Evolutionary conservation across 2,888 invertebrate genomes (phyloP).

Genomic region (Sarcophaga caerulescens): DNA sequence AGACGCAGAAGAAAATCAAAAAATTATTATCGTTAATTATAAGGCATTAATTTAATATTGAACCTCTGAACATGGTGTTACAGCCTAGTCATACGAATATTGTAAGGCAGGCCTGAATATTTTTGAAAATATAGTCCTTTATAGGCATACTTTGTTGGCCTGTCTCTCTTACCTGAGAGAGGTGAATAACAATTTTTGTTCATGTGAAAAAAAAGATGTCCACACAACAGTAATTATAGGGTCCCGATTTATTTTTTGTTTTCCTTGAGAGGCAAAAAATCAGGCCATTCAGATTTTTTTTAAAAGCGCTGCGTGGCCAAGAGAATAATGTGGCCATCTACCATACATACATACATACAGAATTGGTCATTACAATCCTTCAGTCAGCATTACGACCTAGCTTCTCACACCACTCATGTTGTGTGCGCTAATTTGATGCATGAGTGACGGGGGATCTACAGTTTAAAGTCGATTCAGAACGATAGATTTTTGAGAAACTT

Average conservation of each 20-base stretch:
- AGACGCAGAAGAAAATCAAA: too few species aligned
- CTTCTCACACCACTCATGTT: too few species aligned
- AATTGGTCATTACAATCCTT: too few species aligned
- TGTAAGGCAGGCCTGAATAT: conserved; percentile 11
- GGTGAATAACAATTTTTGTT: conserved; percentile 70
- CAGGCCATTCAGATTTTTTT: background rate
- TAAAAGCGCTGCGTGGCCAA: too few species aligned
- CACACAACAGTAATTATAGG: conserved; percentile 70
- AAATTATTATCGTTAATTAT: conserved; percentile 69
- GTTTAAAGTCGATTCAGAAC: too few species aligned
- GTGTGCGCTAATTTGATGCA: too few species aligned
- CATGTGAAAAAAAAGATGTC: conserved; percentile 70
- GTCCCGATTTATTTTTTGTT: background rate
- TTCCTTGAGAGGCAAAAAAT: conserved; percentile 13
- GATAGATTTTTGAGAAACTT: too few species aligned
- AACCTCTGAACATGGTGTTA: conserved; percentile 32
- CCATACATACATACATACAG: too few species aligned
- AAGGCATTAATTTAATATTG: conserved; percentile 72
- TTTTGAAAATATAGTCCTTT: background rate
- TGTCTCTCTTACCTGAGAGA: conserved; percentile 30
- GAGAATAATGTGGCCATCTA: conserved; percentile 29
- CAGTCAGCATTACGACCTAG: too few species aligned
- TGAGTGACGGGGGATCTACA: too few species aligned
- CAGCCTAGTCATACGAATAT: background rate
- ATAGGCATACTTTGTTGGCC: conserved; percentile 1